These are phyloP conservation scores for Erebia epiphron DNA, from an alignment of 2,888 invertebrate species.

Conservation along the genomic window DNA sequence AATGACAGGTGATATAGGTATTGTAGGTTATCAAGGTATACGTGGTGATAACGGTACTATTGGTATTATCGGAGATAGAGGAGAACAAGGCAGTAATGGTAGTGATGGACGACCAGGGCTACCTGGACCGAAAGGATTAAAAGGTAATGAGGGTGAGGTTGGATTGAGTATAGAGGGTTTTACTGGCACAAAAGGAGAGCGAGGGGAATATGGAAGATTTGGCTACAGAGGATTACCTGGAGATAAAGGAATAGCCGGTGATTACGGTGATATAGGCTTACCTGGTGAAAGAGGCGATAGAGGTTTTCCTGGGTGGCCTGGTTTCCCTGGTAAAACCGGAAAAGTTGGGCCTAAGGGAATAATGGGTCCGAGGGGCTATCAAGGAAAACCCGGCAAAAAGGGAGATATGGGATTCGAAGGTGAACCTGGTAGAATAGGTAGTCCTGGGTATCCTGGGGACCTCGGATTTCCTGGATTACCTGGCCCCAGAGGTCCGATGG, in stretches of 20 bases:
- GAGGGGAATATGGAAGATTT: slow-evolving; percentile 82
- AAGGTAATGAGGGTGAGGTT: slow-evolving; percentile 82
- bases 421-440: slow-evolving; percentile 74
- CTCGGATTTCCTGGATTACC: slow-evolving; percentile 70
- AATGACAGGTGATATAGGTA: slow-evolving; percentile 65
- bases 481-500: slow-evolving; percentile 79
- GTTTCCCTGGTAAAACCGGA: slow-evolving; percentile 83
- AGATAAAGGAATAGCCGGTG: slow-evolving; percentile 82
- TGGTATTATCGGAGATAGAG: slow-evolving; percentile 84
- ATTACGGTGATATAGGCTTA: slow-evolving; percentile 74
- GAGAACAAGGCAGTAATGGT: slow-evolving; percentile 58
- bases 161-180: slow-evolving; percentile 81
- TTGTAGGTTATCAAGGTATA: slow-evolving; percentile 78
- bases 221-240: slow-evolving; percentile 79
- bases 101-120: slow-evolving; percentile 64
- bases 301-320: slow-evolving; percentile 79
- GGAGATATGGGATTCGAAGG: slow-evolving; percentile 68
- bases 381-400: slow-evolving; percentile 62
- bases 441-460: slow-evolving; percentile 82
- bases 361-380: slow-evolving; percentile 80
- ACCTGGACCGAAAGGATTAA: slow-evolving; percentile 81
- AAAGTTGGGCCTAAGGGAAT: slow-evolving; percentile 59
- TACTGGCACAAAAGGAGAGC: slow-evolving; percentile 82
- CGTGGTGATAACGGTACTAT: slow-evolving; percentile 82
- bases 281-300: slow-evolving; percentile 77